Percentiles rank a stretch among this genome's conserved stretches.
These are phyloP conservation scores for Ctenosaura bakeri DNA, from an alignment of 2,797 vertebrate species.

Conservation along the genomic window DNA sequence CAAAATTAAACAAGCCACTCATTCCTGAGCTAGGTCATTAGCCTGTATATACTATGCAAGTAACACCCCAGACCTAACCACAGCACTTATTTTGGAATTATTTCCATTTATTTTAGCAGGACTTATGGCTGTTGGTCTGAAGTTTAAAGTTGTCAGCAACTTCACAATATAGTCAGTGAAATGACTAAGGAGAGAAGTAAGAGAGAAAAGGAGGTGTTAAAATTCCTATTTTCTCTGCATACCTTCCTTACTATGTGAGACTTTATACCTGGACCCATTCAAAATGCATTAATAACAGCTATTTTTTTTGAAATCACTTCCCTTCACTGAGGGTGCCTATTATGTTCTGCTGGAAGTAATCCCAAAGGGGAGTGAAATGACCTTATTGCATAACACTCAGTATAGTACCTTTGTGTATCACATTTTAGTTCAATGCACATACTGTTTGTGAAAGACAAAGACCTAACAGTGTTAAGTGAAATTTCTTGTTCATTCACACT, in stretches of 20 bases:
- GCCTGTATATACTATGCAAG: background rate
- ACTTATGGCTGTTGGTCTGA: background rate
- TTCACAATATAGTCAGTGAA: background rate
- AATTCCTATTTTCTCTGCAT: background rate
- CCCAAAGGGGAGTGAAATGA: background rate
- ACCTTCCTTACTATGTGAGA: background rate
- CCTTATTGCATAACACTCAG: background rate
- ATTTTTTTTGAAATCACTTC: slow-evolving; percentile 6
- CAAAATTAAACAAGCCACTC: background rate
- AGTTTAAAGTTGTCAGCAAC: background rate
- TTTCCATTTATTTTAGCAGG: background rate
- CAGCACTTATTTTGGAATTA: background rate
- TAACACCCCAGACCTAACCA: background rate
- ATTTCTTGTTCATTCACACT: background rate
- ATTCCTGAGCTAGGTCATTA: background rate
- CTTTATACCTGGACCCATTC: slow-evolving; percentile 1
- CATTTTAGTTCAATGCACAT: slow-evolving; percentile 11
- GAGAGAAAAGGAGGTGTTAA: background rate
- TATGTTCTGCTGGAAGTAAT: background rate
- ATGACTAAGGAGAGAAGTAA: background rate
- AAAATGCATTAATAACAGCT: slow-evolving; percentile 1
- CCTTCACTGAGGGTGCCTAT: background rate
- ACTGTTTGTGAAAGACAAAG: slow-evolving; percentile 1
- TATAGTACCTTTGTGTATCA: background rate
- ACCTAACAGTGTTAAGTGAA: background rate